phyloP scores from a whole-genome alignment of 2,797 vertebrate genomes.

The Champsocephalus gunnari region DNA sequence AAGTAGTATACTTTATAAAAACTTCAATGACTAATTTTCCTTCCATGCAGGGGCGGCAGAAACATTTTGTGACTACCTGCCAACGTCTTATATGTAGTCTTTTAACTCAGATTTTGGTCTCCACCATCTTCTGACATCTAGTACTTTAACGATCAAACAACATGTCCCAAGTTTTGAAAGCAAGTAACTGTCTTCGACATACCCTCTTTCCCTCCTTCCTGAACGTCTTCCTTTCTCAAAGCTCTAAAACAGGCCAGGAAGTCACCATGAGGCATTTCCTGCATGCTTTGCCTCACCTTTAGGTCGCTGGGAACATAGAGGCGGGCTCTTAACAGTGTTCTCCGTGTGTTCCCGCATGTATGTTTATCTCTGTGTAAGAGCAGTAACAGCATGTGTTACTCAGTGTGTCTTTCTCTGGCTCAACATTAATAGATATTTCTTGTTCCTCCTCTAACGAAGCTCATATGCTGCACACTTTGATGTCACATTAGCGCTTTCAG shows the following conservation, averaged over 20 bases:
- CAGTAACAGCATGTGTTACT: conserved; percentile 18
- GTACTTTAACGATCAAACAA: neutral
- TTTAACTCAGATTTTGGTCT: conserved; percentile 11
- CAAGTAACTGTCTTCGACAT: neutral
- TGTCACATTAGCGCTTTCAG: conserved; percentile 66
- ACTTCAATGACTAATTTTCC: neutral
- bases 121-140: neutral
- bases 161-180: neutral
- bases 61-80: neutral
- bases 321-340: conserved; percentile 37
- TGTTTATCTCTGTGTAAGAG: conserved; percentile 20
- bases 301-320: conserved; percentile 60
- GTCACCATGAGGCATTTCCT: conserved; percentile 77
- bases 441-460: conserved; percentile 69
- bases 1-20: neutral
- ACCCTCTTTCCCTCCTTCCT: conserved; percentile 18
- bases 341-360: conserved; percentile 20
- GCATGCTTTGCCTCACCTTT: conserved; percentile 64
- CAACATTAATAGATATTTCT: conserved; percentile 20
- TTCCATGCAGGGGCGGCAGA: neutral
- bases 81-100: neutral
- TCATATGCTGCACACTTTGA: conserved; percentile 75
- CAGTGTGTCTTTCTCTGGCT: conserved; percentile 9
- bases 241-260: conserved; percentile 67
- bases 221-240: conserved; percentile 51